Percentiles rank a stretch among this genome's conserved stretches.
phyloP scores from a whole-genome alignment of 2,113 vertebrate genomes.

The Phoxinus phoxinus region DNA sequence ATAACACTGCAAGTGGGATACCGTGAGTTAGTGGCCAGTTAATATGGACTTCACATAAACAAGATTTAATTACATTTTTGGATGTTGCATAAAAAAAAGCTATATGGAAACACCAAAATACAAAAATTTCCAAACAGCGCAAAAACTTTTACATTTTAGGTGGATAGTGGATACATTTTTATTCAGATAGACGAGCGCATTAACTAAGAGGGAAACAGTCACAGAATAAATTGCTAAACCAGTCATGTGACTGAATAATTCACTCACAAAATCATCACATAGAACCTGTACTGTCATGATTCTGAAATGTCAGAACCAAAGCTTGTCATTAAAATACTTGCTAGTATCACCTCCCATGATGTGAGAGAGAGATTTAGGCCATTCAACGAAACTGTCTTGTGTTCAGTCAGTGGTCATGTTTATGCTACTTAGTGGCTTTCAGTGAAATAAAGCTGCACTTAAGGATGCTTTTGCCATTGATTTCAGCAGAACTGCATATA shows the following conservation, averaged over 20 bases:
- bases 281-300: neutral
- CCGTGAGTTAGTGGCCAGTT: neutral
- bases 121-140: neutral
- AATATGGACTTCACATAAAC: neutral
- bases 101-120: too few relatives aligned
- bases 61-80: neutral
- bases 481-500: neutral
- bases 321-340: neutral
- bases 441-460: neutral
- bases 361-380: neutral
- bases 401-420: neutral
- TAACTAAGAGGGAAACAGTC: neutral
- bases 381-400: neutral
- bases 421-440: neutral
- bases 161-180: neutral
- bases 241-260: neutral
- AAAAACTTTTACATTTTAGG: neutral
- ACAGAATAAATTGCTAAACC: neutral
- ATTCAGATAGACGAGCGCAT: neutral
- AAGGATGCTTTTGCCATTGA: neutral
- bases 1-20: neutral
- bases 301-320: neutral
- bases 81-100: neutral
- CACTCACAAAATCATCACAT: neutral
- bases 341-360: neutral